These are phyloP conservation scores for Drosophila austrosaltans DNA, from an alignment of 2,888 invertebrate species.

Conservation along the genomic window DNA sequence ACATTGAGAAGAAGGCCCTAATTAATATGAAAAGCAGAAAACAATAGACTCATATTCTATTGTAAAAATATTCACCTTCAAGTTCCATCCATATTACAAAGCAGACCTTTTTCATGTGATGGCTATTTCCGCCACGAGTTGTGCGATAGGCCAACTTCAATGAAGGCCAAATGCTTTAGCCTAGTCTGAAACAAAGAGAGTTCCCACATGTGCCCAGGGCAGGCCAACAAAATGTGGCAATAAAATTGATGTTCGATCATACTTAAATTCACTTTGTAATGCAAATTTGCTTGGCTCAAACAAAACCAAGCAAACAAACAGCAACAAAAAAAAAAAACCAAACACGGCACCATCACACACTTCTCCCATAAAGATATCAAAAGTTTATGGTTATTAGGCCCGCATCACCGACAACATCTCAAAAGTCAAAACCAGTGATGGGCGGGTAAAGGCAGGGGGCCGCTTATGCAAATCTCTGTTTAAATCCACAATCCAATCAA, in stretches of 20 bases:
- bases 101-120: conserved; percentile 42
- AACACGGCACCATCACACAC: conserved; percentile 28
- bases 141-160: conserved; percentile 43
- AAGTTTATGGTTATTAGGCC: conserved; percentile 72
- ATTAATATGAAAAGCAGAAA: background rate
- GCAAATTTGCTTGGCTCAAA: conserved; percentile 59
- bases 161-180: conserved; percentile 39
- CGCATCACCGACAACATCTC: conserved; percentile 43
- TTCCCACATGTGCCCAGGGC: background rate
- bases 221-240: conserved; percentile 62
- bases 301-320: conserved; percentile 39
- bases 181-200: conserved; percentile 9
- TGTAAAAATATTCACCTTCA: conserved; percentile 27
- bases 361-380: conserved; percentile 70
- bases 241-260: conserved; percentile 72
- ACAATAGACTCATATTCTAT: conserved; percentile 17
- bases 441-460: background rate
- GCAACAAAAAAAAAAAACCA: conserved; percentile 20
- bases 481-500: conserved; percentile 36
- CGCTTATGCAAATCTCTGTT: conserved; percentile 64
- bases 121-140: conserved; percentile 36
- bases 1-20: conserved; percentile 1
- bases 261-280: conserved; percentile 69
- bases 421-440: conserved; percentile 11
- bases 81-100: conserved; percentile 34